Percentiles rank a stretch among this genome's conserved stretches.
phyloP scores from a whole-genome alignment of 2,888 invertebrate species.

The Azorinus chamasolen region DNA sequence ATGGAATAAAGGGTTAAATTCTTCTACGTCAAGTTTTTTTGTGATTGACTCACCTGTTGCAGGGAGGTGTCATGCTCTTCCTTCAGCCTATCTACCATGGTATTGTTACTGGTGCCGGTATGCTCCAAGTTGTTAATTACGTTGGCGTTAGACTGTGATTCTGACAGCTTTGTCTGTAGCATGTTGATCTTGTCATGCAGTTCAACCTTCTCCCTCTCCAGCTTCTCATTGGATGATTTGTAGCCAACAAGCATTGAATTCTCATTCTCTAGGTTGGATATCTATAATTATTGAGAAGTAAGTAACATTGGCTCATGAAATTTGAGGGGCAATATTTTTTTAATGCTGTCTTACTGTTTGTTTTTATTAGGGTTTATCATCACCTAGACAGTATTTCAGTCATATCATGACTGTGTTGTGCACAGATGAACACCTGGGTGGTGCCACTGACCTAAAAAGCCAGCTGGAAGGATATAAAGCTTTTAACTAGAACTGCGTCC shows the following conservation, averaged over 20 bases:
- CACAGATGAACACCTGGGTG: too few species aligned
- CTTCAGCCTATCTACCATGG: slow-evolving; percentile 65
- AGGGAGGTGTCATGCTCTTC: slow-evolving; percentile 73
- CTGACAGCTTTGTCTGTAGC: slow-evolving; percentile 74
- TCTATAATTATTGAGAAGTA: slow-evolving; percentile 57
- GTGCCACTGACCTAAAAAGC: too few species aligned
- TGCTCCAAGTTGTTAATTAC: slow-evolving; percentile 44
- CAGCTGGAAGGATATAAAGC: too few species aligned
- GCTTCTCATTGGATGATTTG: slow-evolving; percentile 61
- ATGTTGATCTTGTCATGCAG: slow-evolving; percentile 73
- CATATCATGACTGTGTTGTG: too few species aligned
- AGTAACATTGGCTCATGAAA: too few species aligned
- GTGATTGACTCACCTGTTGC: slow-evolving; percentile 84
- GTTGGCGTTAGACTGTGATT: slow-evolving; percentile 70
- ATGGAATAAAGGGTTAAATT: too few species aligned
- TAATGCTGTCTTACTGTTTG: too few species aligned
- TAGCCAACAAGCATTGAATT: slow-evolving; percentile 64
- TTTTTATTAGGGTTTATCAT: too few species aligned
- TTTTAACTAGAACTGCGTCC: too few species aligned
- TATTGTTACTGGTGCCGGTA: slow-evolving; percentile 44
- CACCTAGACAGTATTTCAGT: too few species aligned
- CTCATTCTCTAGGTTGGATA: slow-evolving; percentile 74
- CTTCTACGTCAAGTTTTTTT: too few species aligned
- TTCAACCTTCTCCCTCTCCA: slow-evolving; percentile 74
- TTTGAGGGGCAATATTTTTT: too few species aligned